Base-by-base conservation (phyloP, 2,797 vertebrate species). In the Sebastes iracundus region DNA sequence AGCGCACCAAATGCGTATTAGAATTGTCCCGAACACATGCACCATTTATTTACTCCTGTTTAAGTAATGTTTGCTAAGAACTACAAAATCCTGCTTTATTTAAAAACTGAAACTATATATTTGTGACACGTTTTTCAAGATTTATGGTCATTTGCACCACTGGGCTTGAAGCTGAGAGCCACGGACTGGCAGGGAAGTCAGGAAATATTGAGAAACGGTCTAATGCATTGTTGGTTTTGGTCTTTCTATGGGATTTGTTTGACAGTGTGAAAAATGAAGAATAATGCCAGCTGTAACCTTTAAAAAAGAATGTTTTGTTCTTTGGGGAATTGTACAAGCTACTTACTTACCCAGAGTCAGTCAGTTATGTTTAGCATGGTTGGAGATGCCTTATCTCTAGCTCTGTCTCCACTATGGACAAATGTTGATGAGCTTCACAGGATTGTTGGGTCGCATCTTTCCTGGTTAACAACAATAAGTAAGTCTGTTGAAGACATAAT, bases 361-460 rank as follows among this genome's bases (percentile, higher is more conserved):
- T 66, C 7, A 16, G 18, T 35, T 6, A 58, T 52, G 23, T 72
- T 63, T 9, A 75, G 4, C n/a, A 16, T 22, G 10, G 8, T 8
- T 71, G 80, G 49, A 79, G 27, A 28, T 13, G 5, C 33, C 69
- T 6, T 12, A 6, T 64, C 52, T 79, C 55, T 10, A 22, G 56
- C 70, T 75, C 46, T 22, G 8, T 64, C 33, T 72, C 67, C 72
- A 35, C 23, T 72, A 13, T 58, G 60, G 59, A 82, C n/a, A 80
- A 85, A 70, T 83, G 55, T 81, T 83, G 20, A 71, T 74, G 69
- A 80, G 62, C 61, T 83, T 88, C 81, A 82, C 78, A 67, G 35
- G 33, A 62, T 46, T 20, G 12, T 72, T 72, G 33, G 32, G 55
- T 82, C 22, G 9, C 82, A 84, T 75, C 9, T 77, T 76, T 33